These are phyloP conservation scores for Hypomesus transpacificus DNA, from an alignment of 2,113 vertebrate genomes.

Conservation along the genomic window DNA sequence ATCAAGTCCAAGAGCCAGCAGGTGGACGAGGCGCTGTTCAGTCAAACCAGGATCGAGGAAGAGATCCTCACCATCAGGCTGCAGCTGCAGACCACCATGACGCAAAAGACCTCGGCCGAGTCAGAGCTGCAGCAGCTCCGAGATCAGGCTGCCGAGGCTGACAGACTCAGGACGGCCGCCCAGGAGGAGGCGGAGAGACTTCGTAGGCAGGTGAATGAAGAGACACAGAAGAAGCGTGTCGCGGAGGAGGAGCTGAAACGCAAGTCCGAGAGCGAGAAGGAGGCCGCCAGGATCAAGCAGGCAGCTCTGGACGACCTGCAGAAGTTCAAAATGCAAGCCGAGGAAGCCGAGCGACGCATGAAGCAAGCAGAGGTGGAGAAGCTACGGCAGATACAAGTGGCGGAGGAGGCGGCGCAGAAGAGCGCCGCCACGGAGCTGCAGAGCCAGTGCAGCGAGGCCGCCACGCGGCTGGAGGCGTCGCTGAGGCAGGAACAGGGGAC, in stretches of 20 bases:
- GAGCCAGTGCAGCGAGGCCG: conserved; percentile 79
- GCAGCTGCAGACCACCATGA: conserved; percentile 81
- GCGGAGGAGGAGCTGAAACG: conserved; percentile 88
- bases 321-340: conserved; percentile 83
- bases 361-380: conserved; percentile 88
- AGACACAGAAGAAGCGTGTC: conserved; percentile 87
- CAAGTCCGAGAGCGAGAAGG: conserved; percentile 85
- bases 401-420: conserved; percentile 83
- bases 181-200: conserved; percentile 93
- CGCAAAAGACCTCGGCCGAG: conserved; percentile 80
- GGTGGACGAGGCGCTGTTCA: conserved; percentile 82
- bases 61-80: conserved; percentile 88
- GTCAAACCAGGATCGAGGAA: conserved; percentile 85
- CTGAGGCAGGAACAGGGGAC: conserved; percentile 86
- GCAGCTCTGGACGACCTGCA: conserved; percentile 84
- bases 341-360: conserved; percentile 86
- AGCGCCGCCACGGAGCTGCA: conserved; percentile 78
- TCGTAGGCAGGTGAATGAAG: conserved; percentile 86
- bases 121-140: conserved; percentile 79
- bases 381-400: conserved; percentile 82
- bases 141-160: conserved; percentile 77
- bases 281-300: conserved; percentile 87
- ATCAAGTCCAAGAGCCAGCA: conserved; percentile 83
- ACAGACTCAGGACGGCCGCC: conserved; percentile 78
- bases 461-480: conserved; percentile 81